These are phyloP conservation scores for Chroicocephalus ridibundus DNA, from an alignment of 2,113 vertebrate species.

Conservation along the genomic window DNA sequence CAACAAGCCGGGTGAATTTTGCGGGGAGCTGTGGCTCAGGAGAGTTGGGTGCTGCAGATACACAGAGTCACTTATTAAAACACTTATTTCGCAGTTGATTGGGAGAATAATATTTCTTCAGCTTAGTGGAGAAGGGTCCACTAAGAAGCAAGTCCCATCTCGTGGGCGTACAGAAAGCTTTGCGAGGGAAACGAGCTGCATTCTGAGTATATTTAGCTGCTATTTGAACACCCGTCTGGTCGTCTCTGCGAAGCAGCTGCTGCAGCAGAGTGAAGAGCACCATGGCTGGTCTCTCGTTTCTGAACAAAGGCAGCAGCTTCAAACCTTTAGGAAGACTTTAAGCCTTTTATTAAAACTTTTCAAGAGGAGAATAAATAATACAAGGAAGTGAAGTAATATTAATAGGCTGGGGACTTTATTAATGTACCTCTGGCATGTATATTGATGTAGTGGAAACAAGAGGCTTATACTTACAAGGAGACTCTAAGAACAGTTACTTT, in stretches of 20 bases:
- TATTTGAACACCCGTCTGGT: background rate
- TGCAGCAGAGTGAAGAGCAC: background rate
- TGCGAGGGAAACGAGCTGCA: background rate
- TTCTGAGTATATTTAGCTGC: fast-evolving
- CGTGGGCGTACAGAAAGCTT: fast-evolving
- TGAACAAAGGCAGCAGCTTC: background rate
- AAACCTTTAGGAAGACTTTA: background rate
- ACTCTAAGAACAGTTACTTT: background rate
- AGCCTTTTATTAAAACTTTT: background rate
- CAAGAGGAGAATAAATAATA: background rate
- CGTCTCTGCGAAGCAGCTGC: background rate
- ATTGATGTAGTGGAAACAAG: background rate
- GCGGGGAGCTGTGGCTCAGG: background rate
- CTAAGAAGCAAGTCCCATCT: background rate
- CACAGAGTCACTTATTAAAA: fast-evolving
- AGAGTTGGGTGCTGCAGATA: background rate
- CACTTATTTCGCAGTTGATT: fast-evolving
- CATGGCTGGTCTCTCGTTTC: background rate
- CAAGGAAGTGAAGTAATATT: background rate
- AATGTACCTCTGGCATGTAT: background rate
- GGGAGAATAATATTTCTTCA: background rate
- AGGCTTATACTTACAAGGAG: background rate
- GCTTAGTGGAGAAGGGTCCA: no score
- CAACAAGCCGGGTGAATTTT: background rate
- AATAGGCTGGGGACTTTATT: background rate